These are phyloP conservation scores for Peucedramus taeniatus DNA, from an alignment of 2,113 vertebrate species.

Conservation along the genomic window DNA sequence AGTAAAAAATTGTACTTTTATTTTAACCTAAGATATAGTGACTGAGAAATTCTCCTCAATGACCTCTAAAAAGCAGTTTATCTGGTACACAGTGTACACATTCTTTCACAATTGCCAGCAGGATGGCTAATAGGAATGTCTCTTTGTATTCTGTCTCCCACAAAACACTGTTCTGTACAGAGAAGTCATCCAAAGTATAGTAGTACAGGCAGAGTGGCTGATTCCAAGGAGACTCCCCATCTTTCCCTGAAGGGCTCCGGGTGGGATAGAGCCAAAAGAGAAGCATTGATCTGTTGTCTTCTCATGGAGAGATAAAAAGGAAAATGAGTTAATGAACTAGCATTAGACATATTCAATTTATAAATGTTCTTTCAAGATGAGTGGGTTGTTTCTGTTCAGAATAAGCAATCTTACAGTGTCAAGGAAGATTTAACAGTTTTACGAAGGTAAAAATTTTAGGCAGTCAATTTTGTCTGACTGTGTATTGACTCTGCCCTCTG, in stretches of 20 bases:
- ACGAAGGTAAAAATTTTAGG: not conserved
- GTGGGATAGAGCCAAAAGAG: not conserved
- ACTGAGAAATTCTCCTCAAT: not conserved
- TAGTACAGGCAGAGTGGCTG: not conserved
- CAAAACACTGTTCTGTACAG: not conserved
- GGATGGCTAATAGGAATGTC: not conserved
- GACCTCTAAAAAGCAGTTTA: not conserved
- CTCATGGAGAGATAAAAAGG: not conserved
- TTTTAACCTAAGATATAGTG: not conserved
- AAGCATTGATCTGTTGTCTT: not conserved
- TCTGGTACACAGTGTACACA: not conserved
- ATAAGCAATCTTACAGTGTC: not conserved
- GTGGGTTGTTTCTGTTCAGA: not conserved
- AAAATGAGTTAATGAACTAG: not conserved
- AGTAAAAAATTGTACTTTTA: not conserved
- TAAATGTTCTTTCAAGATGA: not conserved
- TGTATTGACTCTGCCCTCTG: accelerated
- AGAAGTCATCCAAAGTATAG: not conserved
- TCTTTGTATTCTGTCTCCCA: not conserved
- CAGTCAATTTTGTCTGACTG: not conserved
- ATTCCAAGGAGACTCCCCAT: not conserved
- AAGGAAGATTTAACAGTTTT: not conserved
- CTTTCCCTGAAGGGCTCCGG: not conserved
- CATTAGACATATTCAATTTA: not conserved
- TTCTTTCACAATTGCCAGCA: not conserved